A percentile compares a stretch with the other conserved stretches of the same genome.
Evolutionary conservation across 2,797 vertebrate genomes (phyloP).

Genomic region (Sphaeramia orbicularis): DNA sequence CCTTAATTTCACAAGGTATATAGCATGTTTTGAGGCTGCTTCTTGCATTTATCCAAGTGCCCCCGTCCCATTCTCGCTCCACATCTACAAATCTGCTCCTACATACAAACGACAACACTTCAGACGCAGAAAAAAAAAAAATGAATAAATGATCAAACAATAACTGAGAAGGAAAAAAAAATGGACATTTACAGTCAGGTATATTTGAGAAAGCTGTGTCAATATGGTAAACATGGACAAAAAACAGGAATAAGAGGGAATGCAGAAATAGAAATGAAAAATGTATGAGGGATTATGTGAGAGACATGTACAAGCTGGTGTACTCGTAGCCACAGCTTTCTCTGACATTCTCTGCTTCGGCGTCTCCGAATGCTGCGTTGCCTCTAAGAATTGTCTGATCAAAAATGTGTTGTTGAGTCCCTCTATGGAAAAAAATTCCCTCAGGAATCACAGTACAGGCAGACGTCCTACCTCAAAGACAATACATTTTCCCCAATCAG

Average conservation of each 20-base stretch:
- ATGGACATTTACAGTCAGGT: constrained; percentile 76
- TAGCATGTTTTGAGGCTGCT: constrained; percentile 39
- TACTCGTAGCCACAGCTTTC: constrained; percentile 68
- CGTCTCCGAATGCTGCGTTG: constrained; percentile 71
- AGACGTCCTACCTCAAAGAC: constrained; percentile 44
- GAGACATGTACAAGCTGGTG: constrained; percentile 73
- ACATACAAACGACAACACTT: constrained; percentile 57
- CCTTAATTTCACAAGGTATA: constrained; percentile 64
- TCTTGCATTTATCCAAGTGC: constrained; percentile 50
- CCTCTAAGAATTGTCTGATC: constrained; percentile 49
- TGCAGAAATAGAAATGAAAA: constrained; percentile 65
- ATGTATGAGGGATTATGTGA: constrained; percentile 66
- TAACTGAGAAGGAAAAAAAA: constrained; percentile 67
- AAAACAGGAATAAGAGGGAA: constrained; percentile 46
- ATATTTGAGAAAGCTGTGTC: constrained; percentile 72
- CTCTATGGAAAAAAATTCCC: constrained; percentile 21
- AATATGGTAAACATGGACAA: constrained; percentile 58
- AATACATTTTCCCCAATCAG: constrained; percentile 28
- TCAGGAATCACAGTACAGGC: constrained; percentile 16
- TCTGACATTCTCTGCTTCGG: constrained; percentile 68
- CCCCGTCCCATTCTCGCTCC: constrained; percentile 43
- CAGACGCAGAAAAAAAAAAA: constrained; percentile 55
- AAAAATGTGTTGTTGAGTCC: constrained; percentile 16
- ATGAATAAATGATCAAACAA: constrained; percentile 69
- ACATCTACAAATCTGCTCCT: constrained; percentile 65